Base-by-base conservation (phyloP, 2,888 invertebrate genomes). In the Trachelus tabidus region DNA sequence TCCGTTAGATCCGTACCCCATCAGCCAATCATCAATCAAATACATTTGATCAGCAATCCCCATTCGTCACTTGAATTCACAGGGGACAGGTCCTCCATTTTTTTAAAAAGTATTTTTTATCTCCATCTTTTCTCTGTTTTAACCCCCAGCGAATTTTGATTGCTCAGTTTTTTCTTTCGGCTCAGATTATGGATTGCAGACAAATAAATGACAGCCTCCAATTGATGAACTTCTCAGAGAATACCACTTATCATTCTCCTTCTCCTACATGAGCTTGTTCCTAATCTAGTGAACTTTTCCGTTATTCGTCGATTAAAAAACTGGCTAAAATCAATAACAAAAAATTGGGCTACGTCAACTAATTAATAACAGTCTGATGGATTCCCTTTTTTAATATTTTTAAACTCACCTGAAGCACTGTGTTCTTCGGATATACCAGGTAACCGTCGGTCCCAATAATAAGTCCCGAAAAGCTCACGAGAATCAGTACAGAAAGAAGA, bases 361-460 rank as follows among this genome's bases (percentile, higher is more conserved):
- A 15, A 40, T 6, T 15, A 15, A 40, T 37, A 15, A 40, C 40
- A 40, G 15, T 40, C 15, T 23, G 6, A 23, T 40, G 9, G 9
- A 2, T 9, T 23, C 9, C 4, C 23, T 15, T 40, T 23, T 56
- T 56, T 56, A 9, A 9, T 56, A 23, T 23, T 56, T 9, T 15
- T 11, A 35, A 11, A 34, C 83, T 87, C 80, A 91, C 91, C 89
- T 91, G 91, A 77, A 90, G 82, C 34, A 90, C 79, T 1, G 90
- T 85, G 73, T 81, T 85, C 80, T 85, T 68, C 4, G 90, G 87
- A 71, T 85, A 91, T 56, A 91, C 81, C 34, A 91, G 86, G 56
- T 56, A 9, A 56, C 56, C 56, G 9, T 56, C 6, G 9, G 23
- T 23, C 23, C 56, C 56, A 23, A 56, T 23, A 56, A 23, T 9